Evolutionary conservation across 2,888 invertebrate species (phyloP).

Genomic region (Pharmacophagus antenor): DNA sequence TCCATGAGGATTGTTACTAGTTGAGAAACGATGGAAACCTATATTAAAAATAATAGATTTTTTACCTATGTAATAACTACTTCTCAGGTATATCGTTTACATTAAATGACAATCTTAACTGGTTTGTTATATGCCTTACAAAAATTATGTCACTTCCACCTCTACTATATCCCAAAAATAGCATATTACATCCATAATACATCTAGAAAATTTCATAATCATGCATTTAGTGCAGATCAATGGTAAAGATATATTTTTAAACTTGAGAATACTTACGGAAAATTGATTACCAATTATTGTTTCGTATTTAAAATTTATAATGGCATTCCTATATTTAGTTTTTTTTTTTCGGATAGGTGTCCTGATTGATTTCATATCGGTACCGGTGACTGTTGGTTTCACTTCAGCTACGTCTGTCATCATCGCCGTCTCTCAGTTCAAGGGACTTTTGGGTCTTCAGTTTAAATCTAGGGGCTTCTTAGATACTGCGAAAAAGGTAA

Average conservation of each 20-base stretch:
- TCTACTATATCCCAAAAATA: too few species aligned
- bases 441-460: conserved; percentile 85
- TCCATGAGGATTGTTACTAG: conserved; percentile 14
- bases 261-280: too few species aligned
- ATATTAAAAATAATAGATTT: neutral
- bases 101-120: conserved; percentile 1
- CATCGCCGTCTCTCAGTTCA: conserved; percentile 92
- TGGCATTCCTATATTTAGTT: neutral
- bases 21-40: neutral
- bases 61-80: too few species aligned
- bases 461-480: conserved; percentile 88
- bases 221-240: too few species aligned
- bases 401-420: conserved; percentile 95
- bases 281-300: neutral
- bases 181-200: too few species aligned
- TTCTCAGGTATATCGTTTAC: neutral
- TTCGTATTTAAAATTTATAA: neutral
- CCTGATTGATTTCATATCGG: conserved; percentile 93
- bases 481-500: conserved; percentile 84
- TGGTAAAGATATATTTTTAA: too few species aligned
- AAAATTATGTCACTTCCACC: too few species aligned
- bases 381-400: conserved; percentile 93
- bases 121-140: too few species aligned
- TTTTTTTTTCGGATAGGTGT: conserved; percentile 82
- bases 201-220: too few species aligned